Conservation (phyloP, 2,797 vertebrate species). For the Gobionotothen gibberifrons region DNA sequence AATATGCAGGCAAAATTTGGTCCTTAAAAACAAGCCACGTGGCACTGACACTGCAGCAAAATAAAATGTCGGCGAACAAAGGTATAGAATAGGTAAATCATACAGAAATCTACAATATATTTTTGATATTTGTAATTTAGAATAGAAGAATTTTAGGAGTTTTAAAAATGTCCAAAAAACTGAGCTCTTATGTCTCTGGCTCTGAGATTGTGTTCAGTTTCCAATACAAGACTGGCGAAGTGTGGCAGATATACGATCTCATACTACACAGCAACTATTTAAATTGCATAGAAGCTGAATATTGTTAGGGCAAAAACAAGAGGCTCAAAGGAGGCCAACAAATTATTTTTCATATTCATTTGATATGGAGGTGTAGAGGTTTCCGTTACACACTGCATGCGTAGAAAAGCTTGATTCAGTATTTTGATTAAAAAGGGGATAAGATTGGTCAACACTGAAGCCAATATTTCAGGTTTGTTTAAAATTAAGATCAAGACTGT, state of each 20-base stretch:
- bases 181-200: slow-evolving; percentile 51
- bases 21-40: slow-evolving; percentile 54
- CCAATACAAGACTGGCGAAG: slow-evolving; percentile 10
- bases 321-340: slow-evolving; percentile 29
- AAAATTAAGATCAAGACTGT: slow-evolving; percentile 15
- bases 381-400: slow-evolving; percentile 38
- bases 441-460: slow-evolving; percentile 11
- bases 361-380: slow-evolving; percentile 4
- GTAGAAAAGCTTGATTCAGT: slow-evolving; percentile 34
- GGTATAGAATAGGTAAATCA: slow-evolving; percentile 33
- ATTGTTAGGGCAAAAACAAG: slow-evolving; percentile 10
- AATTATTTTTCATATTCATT: slow-evolving; percentile 1
- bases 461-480: slow-evolving; percentile 25
- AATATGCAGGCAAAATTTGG: slow-evolving; percentile 61
- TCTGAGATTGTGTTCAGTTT: slow-evolving; percentile 35
- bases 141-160: slow-evolving; percentile 34
- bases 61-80: slow-evolving; percentile 31
- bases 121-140: slow-evolving; percentile 49
- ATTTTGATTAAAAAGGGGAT: slow-evolving; percentile 37
- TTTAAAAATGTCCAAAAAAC: slow-evolving; percentile 22
- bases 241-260: slow-evolving; percentile 4
- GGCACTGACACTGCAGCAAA: slow-evolving; percentile 49
- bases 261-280: slow-evolving; percentile 22
- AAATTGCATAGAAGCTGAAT: slow-evolving; percentile 14
- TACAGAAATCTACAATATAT: slow-evolving; percentile 44